Percentiles rank a stretch among this genome's conserved stretches.
phyloP scores from a whole-genome alignment of 2,797 vertebrate species.

The Ataeniobius toweri region DNA sequence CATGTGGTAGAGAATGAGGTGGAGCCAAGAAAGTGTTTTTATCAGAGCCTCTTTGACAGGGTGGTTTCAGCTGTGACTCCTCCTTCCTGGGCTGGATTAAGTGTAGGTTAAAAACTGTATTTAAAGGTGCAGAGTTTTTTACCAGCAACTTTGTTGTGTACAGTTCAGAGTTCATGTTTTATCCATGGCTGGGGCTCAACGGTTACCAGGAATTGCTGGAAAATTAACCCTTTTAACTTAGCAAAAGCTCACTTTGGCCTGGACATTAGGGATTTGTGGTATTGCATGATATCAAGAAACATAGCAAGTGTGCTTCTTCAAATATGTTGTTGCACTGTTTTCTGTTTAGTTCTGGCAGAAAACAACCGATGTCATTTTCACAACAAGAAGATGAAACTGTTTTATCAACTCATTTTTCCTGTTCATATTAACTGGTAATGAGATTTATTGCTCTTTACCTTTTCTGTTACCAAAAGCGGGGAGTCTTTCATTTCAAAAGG shows the following conservation, averaged over 20 bases:
- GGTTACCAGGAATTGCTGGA: neutral
- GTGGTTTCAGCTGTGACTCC: too few species aligned
- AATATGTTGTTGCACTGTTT: neutral
- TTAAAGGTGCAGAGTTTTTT: too few species aligned
- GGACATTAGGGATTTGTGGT: neutral
- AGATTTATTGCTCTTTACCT: neutral
- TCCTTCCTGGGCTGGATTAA: too few species aligned
- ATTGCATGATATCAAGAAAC: neutral
- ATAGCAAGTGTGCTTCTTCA: neutral
- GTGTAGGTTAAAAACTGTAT: too few species aligned
- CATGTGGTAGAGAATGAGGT: too few species aligned
- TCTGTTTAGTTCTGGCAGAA: neutral
- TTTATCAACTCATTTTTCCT: neutral
- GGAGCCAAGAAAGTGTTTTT: too few species aligned
- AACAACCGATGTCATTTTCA: neutral
- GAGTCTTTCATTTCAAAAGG: neutral
- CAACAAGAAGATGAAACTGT: neutral
- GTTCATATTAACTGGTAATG: neutral
- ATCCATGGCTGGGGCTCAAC: too few species aligned
- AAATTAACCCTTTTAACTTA: neutral
- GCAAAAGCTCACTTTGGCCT: neutral
- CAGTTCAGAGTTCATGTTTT: too few species aligned
- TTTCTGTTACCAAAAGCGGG: neutral
- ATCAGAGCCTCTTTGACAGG: too few species aligned
- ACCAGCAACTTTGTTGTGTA: too few species aligned